Evolutionary conservation across 2,888 invertebrate species (phyloP).

Genomic region (Helicoverpa assulta): DNA sequence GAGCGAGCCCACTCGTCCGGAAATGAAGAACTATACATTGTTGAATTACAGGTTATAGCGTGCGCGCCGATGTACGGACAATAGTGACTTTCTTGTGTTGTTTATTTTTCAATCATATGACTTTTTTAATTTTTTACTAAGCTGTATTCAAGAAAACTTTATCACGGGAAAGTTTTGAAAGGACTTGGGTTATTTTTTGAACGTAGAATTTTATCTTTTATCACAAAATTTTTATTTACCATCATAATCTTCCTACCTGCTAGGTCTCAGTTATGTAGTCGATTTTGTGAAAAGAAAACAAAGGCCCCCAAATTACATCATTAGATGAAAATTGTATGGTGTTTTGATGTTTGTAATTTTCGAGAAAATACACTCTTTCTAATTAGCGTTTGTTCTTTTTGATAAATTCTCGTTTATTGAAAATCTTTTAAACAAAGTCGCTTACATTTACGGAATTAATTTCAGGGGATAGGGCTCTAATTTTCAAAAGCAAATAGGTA

Average conservation of each 20-base stretch:
- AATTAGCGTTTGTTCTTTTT: conserved; percentile 48
- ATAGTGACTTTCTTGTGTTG: conserved; percentile 16
- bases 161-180: too few relatives aligned
- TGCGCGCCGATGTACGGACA: conserved; percentile 5
- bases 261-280: not conserved
- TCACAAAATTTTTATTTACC: too few relatives aligned
- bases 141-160: too few relatives aligned
- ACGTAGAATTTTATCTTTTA: too few relatives aligned
- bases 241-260: too few relatives aligned
- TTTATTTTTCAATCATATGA: not conserved
- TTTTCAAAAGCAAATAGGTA: conserved; percentile 7
- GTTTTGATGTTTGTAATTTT: conserved; percentile 35
- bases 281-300: conserved; percentile 18
- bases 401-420: conserved; percentile 40
- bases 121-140: not conserved
- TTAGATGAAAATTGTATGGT: conserved; percentile 38
- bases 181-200: too few relatives aligned
- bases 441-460: conserved; percentile 21
- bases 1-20: conserved; percentile 50
- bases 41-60: conserved; percentile 50
- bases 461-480: conserved; percentile 13
- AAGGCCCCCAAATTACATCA: conserved; percentile 37
- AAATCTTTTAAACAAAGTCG: conserved; percentile 33
- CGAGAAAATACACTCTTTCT: conserved; percentile 37
- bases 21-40: conserved; percentile 62